These are phyloP conservation scores for Saimiri boliviensis DNA, from an alignment of 2,113 vertebrate species.

Conservation along the genomic window DNA sequence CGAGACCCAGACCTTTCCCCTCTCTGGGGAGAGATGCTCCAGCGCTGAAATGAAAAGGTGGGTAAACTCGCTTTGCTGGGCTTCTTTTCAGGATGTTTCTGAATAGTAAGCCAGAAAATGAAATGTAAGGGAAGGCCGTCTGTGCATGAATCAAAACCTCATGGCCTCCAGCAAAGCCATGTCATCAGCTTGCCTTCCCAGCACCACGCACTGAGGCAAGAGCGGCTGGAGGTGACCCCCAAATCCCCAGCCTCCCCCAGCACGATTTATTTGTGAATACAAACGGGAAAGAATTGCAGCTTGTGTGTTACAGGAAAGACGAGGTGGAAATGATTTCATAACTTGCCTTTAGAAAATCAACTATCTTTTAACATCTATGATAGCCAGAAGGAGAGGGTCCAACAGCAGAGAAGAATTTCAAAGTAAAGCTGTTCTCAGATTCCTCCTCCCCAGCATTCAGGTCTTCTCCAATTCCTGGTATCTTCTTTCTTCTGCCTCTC, in stretches of 20 bases:
- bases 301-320: not conserved
- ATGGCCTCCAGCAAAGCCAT: rapidly evolving
- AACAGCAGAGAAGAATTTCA: not conserved
- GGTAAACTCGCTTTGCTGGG: not conserved
- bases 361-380: not conserved
- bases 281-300: not conserved
- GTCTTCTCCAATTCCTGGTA: not conserved
- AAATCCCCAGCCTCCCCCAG: not conserved
- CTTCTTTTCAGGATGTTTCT: not conserved
- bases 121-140: not conserved
- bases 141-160: not conserved
- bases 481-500: not conserved
- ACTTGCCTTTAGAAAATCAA: not conserved
- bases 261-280: not conserved
- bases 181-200: not conserved
- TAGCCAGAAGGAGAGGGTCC: not conserved
- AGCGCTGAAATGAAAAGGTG: not conserved
- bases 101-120: not conserved
- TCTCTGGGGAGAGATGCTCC: not conserved
- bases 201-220: not conserved
- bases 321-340: not conserved
- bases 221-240: rapidly evolving
- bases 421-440: not conserved
- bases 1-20: rapidly evolving
- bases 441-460: not conserved